Percentiles rank a stretch among this genome's conserved stretches.
Evolutionary conservation across 2,888 invertebrate genomes (phyloP).

Genomic region (Erebia aethiops): DNA sequence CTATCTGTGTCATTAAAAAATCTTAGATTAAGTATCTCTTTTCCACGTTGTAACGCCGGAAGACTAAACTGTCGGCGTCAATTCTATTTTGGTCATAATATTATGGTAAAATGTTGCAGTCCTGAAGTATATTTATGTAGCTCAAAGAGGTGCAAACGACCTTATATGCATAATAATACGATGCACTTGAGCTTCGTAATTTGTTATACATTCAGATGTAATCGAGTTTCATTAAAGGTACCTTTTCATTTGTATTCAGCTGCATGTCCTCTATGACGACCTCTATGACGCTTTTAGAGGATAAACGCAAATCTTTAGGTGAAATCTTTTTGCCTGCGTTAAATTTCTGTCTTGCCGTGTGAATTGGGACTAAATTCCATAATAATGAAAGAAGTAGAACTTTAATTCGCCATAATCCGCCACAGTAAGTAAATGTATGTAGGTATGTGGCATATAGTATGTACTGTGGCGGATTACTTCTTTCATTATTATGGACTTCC

Average conservation of each 20-base stretch:
- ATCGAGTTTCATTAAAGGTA: constrained; percentile 54
- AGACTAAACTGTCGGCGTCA: background rate
- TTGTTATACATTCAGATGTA: constrained; percentile 58
- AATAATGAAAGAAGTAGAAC: no score
- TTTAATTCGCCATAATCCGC: no score
- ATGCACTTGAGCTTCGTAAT: constrained; percentile 54
- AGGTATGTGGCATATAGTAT: no score
- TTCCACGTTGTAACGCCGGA: constrained; percentile 6
- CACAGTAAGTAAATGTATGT: no score
- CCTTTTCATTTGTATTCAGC: constrained; percentile 48
- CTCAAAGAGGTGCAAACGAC: constrained; percentile 9
- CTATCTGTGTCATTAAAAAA: background rate
- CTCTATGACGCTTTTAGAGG: constrained; percentile 41
- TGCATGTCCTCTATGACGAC: constrained; percentile 42
- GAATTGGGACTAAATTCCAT: no score
- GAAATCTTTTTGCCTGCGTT: background rate
- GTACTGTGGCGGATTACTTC: no score
- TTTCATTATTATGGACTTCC: no score
- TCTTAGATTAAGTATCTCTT: constrained; percentile 4
- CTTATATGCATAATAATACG: constrained; percentile 54
- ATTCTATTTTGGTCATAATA: constrained; percentile 8
- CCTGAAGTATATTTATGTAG: background rate
- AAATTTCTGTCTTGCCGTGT: no score
- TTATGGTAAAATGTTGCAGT: constrained; percentile 13
- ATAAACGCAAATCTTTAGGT: constrained; percentile 22